Conservation (phyloP, 2,888 invertebrate species). For the Parnassius glacialis region DNA sequence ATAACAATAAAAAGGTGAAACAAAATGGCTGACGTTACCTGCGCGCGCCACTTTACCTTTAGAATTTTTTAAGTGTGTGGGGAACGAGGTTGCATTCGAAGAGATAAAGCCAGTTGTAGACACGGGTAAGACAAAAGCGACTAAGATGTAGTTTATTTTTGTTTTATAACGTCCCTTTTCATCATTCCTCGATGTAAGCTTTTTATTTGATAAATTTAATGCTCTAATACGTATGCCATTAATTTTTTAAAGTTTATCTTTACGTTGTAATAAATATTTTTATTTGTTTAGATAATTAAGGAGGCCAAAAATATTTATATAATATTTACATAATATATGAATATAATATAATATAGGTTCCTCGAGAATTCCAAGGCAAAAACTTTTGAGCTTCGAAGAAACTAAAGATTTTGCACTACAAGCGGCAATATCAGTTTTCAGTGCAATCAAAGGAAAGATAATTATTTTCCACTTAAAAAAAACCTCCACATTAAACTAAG, state of each 20-base stretch:
- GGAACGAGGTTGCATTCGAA: constrained; percentile 52
- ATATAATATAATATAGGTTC: too few species aligned
- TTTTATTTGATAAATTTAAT: constrained; percentile 47
- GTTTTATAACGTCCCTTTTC: constrained; percentile 66
- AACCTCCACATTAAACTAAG: constrained; percentile 37
- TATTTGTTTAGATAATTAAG: too few species aligned
- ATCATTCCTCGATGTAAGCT: constrained; percentile 47
- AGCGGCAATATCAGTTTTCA: constrained; percentile 2
- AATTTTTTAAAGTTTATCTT: too few species aligned
- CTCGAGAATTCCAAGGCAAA: too few species aligned
- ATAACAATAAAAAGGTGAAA: constrained; percentile 59
- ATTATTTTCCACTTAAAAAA: constrained; percentile 36
- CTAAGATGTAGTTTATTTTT: constrained; percentile 68
- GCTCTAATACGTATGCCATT: too few species aligned
- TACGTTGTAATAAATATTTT: too few species aligned
- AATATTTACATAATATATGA: too few species aligned
- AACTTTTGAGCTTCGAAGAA: too few species aligned
- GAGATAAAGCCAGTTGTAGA: constrained; percentile 71
- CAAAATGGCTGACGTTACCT: constrained; percentile 72
- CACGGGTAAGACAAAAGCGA: constrained; percentile 75
- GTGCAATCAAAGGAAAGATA: constrained; percentile 22
- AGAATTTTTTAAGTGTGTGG: constrained; percentile 43
- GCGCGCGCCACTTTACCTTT: constrained; percentile 58
- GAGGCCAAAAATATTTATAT: too few species aligned
- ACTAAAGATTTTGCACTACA: background rate